Conservation (phyloP, 2,888 invertebrate species). For the Papilio protenor region DNA sequence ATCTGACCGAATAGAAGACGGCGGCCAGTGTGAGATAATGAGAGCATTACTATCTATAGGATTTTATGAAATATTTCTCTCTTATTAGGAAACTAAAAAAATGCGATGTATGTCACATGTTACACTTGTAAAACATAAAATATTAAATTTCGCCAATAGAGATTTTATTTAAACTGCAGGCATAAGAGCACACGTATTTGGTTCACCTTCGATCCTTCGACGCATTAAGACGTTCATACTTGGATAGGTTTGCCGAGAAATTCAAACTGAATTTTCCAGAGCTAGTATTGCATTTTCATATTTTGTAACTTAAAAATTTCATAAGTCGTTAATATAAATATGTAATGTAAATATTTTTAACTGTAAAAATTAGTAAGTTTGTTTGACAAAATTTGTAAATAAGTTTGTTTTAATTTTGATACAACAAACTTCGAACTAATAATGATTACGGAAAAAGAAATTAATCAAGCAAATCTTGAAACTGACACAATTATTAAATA, state of each 20-base stretch:
- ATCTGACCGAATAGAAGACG: too few relatives aligned
- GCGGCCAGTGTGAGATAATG: too few relatives aligned
- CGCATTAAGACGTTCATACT: constrained; percentile 1
- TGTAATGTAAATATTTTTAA: background rate
- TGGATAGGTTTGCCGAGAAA: background rate
- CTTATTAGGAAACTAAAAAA: background rate
- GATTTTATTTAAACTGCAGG: background rate
- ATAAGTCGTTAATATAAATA: background rate
- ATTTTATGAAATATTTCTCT: background rate
- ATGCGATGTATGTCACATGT: background rate
- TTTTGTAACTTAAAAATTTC: background rate
- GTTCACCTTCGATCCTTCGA: background rate
- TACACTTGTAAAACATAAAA: background rate
- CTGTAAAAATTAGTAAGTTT: background rate
- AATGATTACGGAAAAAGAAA: constrained; percentile 52
- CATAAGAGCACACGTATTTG: background rate
- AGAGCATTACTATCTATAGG: too few relatives aligned
- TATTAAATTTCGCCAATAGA: background rate
- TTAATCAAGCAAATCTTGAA: constrained; percentile 74
- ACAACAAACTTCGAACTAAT: constrained; percentile 13
- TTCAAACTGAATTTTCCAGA: background rate
- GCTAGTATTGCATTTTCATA: background rate
- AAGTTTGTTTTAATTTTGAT: constrained; percentile 6
- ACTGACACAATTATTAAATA: constrained; percentile 78
- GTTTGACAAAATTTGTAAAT: background rate